These are phyloP conservation scores for Nephrocerus scutellatus DNA, from an alignment of 2,888 invertebrate genomes.

Conservation along the genomic window DNA sequence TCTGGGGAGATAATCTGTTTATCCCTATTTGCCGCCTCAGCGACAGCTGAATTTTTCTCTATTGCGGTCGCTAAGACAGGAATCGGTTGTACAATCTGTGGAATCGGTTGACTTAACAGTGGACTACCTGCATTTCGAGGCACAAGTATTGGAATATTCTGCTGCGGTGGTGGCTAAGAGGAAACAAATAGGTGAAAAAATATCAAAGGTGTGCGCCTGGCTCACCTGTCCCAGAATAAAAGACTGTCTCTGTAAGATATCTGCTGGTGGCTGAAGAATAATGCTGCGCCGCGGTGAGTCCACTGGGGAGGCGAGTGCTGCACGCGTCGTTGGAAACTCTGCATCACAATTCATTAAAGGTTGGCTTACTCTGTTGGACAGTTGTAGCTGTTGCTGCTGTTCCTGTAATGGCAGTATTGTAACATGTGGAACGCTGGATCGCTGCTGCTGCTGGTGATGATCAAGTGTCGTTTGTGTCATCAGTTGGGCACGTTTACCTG, in stretches of 20 bases:
- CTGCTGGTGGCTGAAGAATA: slow-evolving; percentile 51
- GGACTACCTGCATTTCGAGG: slow-evolving; percentile 27
- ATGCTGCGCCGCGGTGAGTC: slow-evolving; percentile 47
- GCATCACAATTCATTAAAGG: slow-evolving; percentile 4
- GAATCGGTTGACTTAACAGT: slow-evolving; percentile 17
- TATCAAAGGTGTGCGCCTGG: neutral
- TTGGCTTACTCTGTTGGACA: slow-evolving; percentile 5
- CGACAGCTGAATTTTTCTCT: slow-evolving; percentile 17
- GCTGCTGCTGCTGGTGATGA: too few species aligned
- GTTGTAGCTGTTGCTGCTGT: slow-evolving; percentile 10
- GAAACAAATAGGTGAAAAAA: neutral
- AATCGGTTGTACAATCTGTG: slow-evolving; percentile 22
- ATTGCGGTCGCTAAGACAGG: slow-evolving; percentile 13
- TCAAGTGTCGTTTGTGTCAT: slow-evolving; percentile 28
- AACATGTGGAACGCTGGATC: slow-evolving; percentile 23
- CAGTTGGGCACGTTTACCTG: slow-evolving; percentile 39
- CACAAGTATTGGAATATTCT: slow-evolving; percentile 32
- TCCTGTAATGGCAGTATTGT: slow-evolving; percentile 25
- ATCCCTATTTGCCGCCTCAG: slow-evolving; percentile 27
- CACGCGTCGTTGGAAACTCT: slow-evolving; percentile 10
- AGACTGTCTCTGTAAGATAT: slow-evolving; percentile 31
- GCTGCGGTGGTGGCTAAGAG: slow-evolving; percentile 24
- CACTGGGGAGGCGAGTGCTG: slow-evolving; percentile 25
- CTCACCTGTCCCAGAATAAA: slow-evolving; percentile 40
- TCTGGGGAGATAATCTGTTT: slow-evolving; percentile 12